Evolutionary conservation across 2,888 invertebrate genomes (phyloP).

Genomic region (Eupsilia transversa): DNA sequence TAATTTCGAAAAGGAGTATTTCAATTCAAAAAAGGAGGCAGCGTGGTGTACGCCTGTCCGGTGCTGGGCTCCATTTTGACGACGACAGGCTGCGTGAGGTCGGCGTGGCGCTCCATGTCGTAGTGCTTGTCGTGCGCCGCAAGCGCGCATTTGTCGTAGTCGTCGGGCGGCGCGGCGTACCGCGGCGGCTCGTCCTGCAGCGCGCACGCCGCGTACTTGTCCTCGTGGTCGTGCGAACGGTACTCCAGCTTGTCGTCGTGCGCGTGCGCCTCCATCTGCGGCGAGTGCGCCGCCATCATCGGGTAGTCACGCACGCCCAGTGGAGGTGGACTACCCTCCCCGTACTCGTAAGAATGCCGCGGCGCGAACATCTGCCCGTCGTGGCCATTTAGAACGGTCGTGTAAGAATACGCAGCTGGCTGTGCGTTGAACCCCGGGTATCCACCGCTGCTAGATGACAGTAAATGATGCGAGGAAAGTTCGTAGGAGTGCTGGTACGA

Average conservation of each 20-base stretch:
- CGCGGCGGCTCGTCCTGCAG: conserved; percentile 89
- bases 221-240: conserved; percentile 86
- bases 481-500: conserved; percentile 95
- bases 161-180: conserved; percentile 90
- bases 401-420: conserved; percentile 91
- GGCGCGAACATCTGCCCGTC: conserved; percentile 94
- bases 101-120: conserved; percentile 86
- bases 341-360: conserved; percentile 91
- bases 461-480: conserved; percentile 93
- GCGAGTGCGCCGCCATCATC: conserved; percentile 92
- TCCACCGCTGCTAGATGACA: conserved; percentile 92
- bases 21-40: conserved; percentile 95
- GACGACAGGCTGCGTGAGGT: conserved; percentile 85
- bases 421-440: conserved; percentile 92
- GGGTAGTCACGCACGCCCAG: conserved; percentile 92
- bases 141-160: conserved; percentile 91
- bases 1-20: conserved; percentile 91
- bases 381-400: conserved; percentile 93
- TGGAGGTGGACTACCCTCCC: conserved; percentile 92
- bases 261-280: conserved; percentile 89
- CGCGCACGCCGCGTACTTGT: conserved; percentile 87
- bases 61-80: conserved; percentile 91
- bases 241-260: conserved; percentile 89
- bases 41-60: conserved; percentile 92
- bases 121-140: conserved; percentile 88